Conservation (phyloP, 1,140 invertebrate species). For the Augochlora pura region DNA sequence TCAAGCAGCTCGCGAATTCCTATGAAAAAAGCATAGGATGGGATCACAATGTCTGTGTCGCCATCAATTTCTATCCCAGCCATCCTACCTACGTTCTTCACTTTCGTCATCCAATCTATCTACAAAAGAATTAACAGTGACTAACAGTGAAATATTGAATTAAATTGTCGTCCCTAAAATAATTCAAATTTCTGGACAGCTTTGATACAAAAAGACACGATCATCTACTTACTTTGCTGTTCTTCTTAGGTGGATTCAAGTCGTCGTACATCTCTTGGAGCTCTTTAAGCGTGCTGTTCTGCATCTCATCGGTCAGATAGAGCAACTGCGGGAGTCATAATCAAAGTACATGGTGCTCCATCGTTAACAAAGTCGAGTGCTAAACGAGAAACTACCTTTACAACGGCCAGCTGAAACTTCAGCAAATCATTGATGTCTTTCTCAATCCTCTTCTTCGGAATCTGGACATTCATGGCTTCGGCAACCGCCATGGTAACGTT, state of each 20-base stretch:
- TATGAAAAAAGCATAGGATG: background rate
- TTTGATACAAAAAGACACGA: background rate
- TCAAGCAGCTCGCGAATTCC: slow-evolving; percentile 25
- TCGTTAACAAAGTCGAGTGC: no score
- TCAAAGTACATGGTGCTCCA: no score
- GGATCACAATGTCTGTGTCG: background rate
- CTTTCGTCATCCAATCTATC: slow-evolving; percentile 42
- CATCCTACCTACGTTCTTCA: background rate
- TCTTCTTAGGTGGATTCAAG: background rate
- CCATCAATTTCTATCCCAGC: slow-evolving; percentile 9
- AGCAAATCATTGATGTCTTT: slow-evolving; percentile 39
- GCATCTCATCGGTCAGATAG: rapidly evolving
- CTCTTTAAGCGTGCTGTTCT: background rate
- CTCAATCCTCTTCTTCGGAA: slow-evolving; percentile 5
- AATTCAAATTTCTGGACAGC: no score
- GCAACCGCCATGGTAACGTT: slow-evolving; percentile 34
- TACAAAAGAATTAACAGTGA: background rate
- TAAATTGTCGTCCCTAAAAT: no score
- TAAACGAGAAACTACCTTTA: slow-evolving; percentile 1
- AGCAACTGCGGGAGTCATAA: slow-evolving; percentile 9
- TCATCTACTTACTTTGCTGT: slow-evolving; percentile 17
- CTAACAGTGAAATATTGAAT: no score
- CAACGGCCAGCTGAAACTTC: slow-evolving; percentile 5
- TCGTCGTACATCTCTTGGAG: slow-evolving; percentile 29
- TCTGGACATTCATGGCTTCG: slow-evolving; percentile 10